A percentile compares a stretch with the other conserved stretches of the same genome.
Evolutionary conservation across 2,797 vertebrate genomes (phyloP).

Genomic region (Hydrocynus forskahlii): DNA sequence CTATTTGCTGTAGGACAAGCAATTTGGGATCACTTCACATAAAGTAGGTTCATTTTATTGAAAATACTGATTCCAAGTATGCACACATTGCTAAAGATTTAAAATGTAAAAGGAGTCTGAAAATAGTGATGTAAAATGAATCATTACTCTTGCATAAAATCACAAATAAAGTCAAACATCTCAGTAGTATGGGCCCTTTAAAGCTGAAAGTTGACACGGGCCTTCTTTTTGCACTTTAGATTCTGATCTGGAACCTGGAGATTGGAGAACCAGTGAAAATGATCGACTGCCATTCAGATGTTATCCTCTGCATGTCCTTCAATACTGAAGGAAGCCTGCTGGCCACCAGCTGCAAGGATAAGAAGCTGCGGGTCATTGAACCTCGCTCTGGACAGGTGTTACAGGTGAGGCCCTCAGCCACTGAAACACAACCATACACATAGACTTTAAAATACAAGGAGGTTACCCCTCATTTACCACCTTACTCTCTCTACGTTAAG

Average conservation of each 20-base stretch:
- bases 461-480: neutral
- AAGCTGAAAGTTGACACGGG: neutral
- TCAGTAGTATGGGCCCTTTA: neutral
- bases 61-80: no score
- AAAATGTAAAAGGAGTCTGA: no score
- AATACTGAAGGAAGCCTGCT: conserved; percentile 94
- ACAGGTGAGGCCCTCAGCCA: conserved; percentile 78
- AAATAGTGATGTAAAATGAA: no score
- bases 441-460: neutral
- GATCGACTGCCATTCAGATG: conserved; percentile 96
- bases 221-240: conserved; percentile 69
- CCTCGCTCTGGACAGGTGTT: conserved; percentile 91
- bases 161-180: no score
- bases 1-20: no score
- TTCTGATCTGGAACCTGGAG: conserved; percentile 98
- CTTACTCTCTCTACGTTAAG: neutral
- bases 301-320: conserved; percentile 97
- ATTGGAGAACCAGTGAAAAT: conserved; percentile 95
- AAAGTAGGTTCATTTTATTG: no score
- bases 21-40: no score
- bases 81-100: no score
- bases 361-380: conserved; percentile 91
- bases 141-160: no score
- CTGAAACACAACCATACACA: neutral
- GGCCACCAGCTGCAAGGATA: conserved; percentile 96